Conservation (phyloP, 2,113 vertebrate genomes). For the Takifugu flavidus region DNA sequence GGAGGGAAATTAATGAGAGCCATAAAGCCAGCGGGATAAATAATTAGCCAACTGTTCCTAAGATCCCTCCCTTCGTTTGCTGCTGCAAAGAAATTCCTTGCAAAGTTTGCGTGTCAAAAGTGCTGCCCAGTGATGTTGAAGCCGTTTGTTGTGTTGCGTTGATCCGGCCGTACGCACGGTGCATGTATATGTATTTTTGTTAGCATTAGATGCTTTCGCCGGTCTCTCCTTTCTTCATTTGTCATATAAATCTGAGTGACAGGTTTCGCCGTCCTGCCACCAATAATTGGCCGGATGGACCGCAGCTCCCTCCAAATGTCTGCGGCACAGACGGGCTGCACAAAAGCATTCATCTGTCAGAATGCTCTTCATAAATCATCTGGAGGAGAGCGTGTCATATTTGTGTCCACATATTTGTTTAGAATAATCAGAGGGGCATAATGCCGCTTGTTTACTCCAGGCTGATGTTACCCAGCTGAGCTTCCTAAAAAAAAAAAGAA, state of each 20-base stretch:
- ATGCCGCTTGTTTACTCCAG: conserved; percentile 45
- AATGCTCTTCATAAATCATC: conserved; percentile 60
- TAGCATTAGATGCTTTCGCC: conserved; percentile 31
- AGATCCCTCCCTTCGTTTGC: conserved; percentile 63
- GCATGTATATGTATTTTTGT: conserved; percentile 21
- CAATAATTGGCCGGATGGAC: conserved; percentile 56
- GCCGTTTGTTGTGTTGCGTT: conserved; percentile 4
- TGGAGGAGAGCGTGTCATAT: conserved; percentile 53
- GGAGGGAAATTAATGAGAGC: conserved; percentile 76
- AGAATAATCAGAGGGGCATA: conserved; percentile 49
- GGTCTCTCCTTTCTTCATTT: conserved; percentile 38
- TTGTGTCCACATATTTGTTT: conserved; percentile 50
- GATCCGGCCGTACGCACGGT: not conserved
- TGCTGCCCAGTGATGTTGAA: conserved; percentile 14
- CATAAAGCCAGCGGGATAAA: conserved; percentile 77
- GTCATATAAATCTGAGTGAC: conserved; percentile 45
- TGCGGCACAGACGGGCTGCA: conserved; percentile 32
- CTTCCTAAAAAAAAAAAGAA: not conserved
- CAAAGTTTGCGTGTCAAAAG: conserved; percentile 64
- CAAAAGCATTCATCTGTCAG: conserved; percentile 48
- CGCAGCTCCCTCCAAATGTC: conserved; percentile 41
- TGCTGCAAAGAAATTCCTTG: conserved; percentile 50
- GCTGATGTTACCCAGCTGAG: conserved; percentile 33
- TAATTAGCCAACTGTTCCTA: conserved; percentile 72
- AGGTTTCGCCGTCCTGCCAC: conserved; percentile 51